Conservation (phyloP, 1,140 invertebrate species). For the Trichomalopsis sarcophagae region DNA sequence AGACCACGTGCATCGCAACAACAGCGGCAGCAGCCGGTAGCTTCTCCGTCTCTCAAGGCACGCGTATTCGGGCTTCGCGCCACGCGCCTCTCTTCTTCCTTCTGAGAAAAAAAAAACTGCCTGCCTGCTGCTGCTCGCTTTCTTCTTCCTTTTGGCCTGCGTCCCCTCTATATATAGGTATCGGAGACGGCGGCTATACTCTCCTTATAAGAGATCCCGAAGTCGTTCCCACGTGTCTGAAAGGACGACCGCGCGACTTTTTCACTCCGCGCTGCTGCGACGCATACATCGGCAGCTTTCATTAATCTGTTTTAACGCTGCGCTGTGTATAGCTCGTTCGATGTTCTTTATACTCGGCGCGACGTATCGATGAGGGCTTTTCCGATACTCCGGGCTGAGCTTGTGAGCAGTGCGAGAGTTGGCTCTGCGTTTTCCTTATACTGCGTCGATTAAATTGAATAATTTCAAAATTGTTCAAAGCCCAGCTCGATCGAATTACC, state of each 20-base stretch:
- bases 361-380: not conserved
- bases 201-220: not conserved
- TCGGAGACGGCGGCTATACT: not conserved
- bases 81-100: conserved; percentile 40
- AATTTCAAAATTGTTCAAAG: too few relatives aligned
- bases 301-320: conserved; percentile 5
- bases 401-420: too few relatives aligned
- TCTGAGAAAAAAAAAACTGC: not conserved
- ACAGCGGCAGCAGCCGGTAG: not conserved
- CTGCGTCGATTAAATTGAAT: too few relatives aligned
- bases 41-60: not conserved
- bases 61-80: conserved; percentile 17
- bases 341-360: not conserved
- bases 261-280: not conserved
- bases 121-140: conserved; percentile 1
- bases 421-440: too few relatives aligned
- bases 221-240: conserved; percentile 11
- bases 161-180: not conserved
- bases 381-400: not conserved
- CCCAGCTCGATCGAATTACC: not conserved
- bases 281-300: not conserved
- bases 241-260: not conserved
- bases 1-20: not conserved
- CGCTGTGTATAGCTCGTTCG: too few relatives aligned
- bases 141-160: not conserved